Conservation (phyloP, 2,113 vertebrate genomes). For the Psophia crepitans region DNA sequence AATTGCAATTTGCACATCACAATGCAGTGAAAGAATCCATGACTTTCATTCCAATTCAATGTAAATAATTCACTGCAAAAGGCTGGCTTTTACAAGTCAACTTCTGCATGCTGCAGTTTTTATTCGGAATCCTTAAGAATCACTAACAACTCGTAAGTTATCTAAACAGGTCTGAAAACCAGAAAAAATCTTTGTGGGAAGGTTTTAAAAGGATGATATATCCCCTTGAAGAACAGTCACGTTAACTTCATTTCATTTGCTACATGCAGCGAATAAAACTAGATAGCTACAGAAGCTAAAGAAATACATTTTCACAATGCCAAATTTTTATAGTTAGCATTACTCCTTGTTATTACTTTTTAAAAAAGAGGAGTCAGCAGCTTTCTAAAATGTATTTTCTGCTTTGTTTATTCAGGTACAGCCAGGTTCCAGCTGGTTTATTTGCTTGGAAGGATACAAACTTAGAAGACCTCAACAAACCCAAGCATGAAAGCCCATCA, state of each 20-base stretch:
- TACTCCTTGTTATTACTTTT: neutral
- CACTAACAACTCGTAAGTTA: slow-evolving; percentile 34
- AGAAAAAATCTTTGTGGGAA: slow-evolving; percentile 6
- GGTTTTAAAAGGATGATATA: neutral
- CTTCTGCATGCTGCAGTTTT: neutral
- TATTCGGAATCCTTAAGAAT: slow-evolving; percentile 10
- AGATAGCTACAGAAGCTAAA: neutral
- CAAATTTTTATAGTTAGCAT: neutral
- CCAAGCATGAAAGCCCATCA: neutral
- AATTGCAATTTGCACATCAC: slow-evolving; percentile 53
- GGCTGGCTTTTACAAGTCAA: slow-evolving; percentile 23
- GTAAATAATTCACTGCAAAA: slow-evolving; percentile 29
- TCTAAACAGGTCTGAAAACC: slow-evolving; percentile 34
- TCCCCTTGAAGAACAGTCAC: neutral
- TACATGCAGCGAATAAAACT: neutral
- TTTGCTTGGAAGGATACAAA: neutral
- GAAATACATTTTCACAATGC: neutral
- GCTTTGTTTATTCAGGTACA: neutral
- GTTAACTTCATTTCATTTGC: neutral
- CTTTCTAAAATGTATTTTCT: neutral
- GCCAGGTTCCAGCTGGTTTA: neutral
- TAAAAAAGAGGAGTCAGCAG: neutral
- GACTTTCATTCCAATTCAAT: slow-evolving; percentile 18
- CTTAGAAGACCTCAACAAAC: neutral
- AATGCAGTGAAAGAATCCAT: slow-evolving; percentile 10